phyloP scores from a whole-genome alignment of 2,113 vertebrate species.

The Rhinoderma darwinii region DNA sequence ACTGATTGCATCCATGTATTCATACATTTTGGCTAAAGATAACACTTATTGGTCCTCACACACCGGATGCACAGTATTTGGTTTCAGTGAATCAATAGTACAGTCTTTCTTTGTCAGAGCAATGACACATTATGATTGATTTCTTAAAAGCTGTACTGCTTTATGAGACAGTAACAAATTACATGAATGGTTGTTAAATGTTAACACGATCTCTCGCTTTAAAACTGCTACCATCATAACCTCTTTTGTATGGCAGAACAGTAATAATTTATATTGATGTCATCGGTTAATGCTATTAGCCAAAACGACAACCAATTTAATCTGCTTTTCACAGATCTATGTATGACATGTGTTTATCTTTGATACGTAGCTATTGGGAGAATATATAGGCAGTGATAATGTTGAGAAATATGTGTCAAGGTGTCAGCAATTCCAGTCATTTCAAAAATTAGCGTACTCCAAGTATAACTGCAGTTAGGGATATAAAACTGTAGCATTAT shows the following conservation, averaged over 20 bases:
- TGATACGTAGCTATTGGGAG: background rate
- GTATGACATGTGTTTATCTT: background rate
- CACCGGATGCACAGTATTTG: background rate
- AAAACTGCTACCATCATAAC: background rate
- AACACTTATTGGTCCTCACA: too few relatives aligned
- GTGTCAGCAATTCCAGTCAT: background rate
- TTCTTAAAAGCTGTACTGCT: background rate
- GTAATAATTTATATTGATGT: conserved; percentile 2
- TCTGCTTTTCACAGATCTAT: background rate
- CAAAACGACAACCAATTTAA: background rate
- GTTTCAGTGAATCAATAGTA: conserved; percentile 21
- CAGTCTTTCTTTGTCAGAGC: background rate
- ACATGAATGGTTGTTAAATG: conserved; percentile 23
- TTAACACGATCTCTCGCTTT: background rate
- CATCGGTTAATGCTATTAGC: conserved; percentile 9
- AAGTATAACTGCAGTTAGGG: too few relatives aligned
- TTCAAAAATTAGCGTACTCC: background rate
- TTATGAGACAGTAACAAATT: conserved; percentile 31
- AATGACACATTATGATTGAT: background rate
- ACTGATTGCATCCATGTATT: background rate
- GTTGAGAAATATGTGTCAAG: background rate
- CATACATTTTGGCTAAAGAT: background rate
- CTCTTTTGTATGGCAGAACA: background rate
- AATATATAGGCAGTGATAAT: background rate
- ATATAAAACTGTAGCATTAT: too few relatives aligned